Conservation (phyloP, 2,797 vertebrate genomes). For the Aphelocoma californica region DNA sequence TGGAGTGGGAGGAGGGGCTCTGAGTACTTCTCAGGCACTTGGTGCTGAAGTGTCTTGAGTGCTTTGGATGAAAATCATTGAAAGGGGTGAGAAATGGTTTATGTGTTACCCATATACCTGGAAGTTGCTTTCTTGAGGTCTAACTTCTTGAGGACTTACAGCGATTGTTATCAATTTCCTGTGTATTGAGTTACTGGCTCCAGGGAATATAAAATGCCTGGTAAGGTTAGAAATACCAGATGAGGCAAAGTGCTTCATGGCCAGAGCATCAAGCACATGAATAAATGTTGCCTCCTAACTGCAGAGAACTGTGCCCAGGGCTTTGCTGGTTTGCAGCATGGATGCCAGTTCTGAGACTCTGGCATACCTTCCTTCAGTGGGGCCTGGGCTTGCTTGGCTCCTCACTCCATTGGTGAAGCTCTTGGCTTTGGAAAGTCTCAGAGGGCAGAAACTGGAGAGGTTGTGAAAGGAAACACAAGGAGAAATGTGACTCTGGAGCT, state of each 20-base stretch:
- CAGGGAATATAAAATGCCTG: background rate
- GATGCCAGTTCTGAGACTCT: background rate
- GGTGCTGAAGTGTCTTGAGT: background rate
- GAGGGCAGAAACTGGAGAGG: background rate
- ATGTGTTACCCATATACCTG: background rate
- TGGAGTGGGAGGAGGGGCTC: background rate
- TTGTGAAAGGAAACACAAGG: background rate
- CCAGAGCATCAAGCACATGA: background rate
- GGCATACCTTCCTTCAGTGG: background rate
- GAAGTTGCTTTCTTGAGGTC: background rate
- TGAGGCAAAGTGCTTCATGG: background rate
- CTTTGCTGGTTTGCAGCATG: background rate
- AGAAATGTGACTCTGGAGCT: accelerated
- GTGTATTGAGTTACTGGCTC: background rate
- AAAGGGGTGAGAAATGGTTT: background rate
- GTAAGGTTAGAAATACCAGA: background rate
- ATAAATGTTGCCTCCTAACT: background rate
- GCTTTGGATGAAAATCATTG: background rate
- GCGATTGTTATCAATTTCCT: background rate
- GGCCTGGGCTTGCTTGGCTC: background rate
- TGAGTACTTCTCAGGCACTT: background rate
- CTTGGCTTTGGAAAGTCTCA: background rate
- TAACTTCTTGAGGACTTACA: background rate
- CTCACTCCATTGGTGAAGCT: background rate
- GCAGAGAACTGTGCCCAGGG: background rate